phyloP scores from a whole-genome alignment of 2,113 vertebrate genomes.

The Poeciliopsis turrubarensis region DNA sequence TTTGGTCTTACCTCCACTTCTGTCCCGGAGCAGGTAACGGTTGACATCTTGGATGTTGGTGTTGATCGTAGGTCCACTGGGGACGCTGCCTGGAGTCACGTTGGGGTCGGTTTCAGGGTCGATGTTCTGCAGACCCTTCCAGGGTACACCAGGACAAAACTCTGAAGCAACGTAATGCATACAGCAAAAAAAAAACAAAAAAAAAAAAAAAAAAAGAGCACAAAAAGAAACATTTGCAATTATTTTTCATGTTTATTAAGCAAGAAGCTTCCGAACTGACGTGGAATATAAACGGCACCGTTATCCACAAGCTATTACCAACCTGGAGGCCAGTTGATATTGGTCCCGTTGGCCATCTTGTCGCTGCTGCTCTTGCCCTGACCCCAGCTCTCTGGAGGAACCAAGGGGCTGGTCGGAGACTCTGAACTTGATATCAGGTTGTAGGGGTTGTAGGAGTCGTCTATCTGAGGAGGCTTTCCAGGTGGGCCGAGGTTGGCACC shows the following conservation, averaged over 20 bases:
- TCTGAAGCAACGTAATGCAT: constrained; percentile 71
- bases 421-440: constrained; percentile 89
- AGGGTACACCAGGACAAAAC: constrained; percentile 97
- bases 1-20: constrained; percentile 87
- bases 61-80: constrained; percentile 94
- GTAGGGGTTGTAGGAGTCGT: constrained; percentile 91
- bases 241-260: too few species aligned
- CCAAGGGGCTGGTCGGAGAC: constrained; percentile 88
- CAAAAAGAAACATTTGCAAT: background rate
- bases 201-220: background rate
- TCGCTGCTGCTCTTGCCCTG: constrained; percentile 92
- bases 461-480: constrained; percentile 88
- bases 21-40: constrained; percentile 91
- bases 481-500: constrained; percentile 91
- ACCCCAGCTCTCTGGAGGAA: constrained; percentile 92
- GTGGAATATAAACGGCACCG: background rate
- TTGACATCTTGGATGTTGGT: constrained; percentile 98
- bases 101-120: constrained; percentile 95
- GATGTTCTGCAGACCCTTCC: constrained; percentile 97
- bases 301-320: background rate
- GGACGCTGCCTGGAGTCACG: constrained; percentile 93
- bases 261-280: background rate
- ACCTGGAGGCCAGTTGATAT: constrained; percentile 98
- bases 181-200: too few species aligned
- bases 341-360: constrained; percentile 95